Evolutionary conservation across 1,140 invertebrate species (phyloP), one percentile per base, ranked within the genome.

Genomic region (Diachasma alloeum): DNA sequence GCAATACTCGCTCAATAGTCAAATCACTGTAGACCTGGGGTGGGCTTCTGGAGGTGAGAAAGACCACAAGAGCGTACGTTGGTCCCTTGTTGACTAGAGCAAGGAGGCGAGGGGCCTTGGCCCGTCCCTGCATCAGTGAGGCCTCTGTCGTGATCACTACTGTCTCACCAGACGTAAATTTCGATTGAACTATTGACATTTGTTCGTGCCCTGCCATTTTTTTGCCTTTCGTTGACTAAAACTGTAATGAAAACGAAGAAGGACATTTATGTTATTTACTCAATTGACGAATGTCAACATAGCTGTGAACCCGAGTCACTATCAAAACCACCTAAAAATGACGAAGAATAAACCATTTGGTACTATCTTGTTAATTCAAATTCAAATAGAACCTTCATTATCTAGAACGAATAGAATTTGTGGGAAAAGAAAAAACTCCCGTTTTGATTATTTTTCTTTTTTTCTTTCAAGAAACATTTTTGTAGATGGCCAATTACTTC

Each of bases 1-100:
- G 94, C 79, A 96, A 89, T 53, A 94, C 91, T 83, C 91, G 92
- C 87, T 95, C 94, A 83, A 95, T 91, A 9, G 92, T 92, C 78
- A 95, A 87, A 87, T 95, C 94, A 22, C 92, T 92, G 75, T 93
- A 92, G 26, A 91, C 91, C 86, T 91, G 91, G 11, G 94, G 94
- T 80, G 92, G 92, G 79, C 85, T 90, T 81, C 90, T 90, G 11
- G 91, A 90, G 31, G 91, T 90, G 48, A 91, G 88, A 79, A 94
- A 91, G 70, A 94, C 90, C 79, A 94, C 92, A 78, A 94, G 88
- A 80, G 92, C 93, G 84, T 91, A 90, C 42, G 93, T 92, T 15
- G 86, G 87, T 71, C 91, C 89, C 79, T 93, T 92, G 75, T 93
- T 92, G 22, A 95, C 92, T 74, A 95, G 87, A 67, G 93, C 92